Percentiles rank a stretch among this genome's conserved stretches.
These are phyloP conservation scores for Drosophila koepferae DNA, from an alignment of 2,888 invertebrate species.

Conservation along the genomic window DNA sequence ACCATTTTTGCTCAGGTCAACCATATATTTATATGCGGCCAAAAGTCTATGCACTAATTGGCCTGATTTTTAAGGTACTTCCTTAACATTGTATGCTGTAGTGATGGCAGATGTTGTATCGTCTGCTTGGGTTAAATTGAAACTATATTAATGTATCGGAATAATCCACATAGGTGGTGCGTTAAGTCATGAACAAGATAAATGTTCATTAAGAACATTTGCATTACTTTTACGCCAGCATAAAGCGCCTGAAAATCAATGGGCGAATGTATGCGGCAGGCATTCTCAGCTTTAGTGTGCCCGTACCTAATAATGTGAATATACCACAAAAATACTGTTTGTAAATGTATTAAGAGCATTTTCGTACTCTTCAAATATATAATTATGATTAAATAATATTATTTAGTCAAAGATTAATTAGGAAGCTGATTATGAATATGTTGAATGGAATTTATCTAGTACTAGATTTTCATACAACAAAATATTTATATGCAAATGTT, in stretches of 20 bases:
- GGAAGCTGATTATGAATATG: too few species aligned
- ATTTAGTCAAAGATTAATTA: not conserved
- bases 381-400: not conserved
- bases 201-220: conserved; percentile 20
- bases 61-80: conserved; percentile 59
- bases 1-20: conserved; percentile 17
- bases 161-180: too few species aligned
- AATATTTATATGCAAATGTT: too few species aligned
- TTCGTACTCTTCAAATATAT: not conserved
- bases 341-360: not conserved
- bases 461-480: not conserved
- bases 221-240: conserved; percentile 24
- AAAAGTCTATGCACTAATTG: conserved; percentile 65
- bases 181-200: not conserved
- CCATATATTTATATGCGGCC: conserved; percentile 14
- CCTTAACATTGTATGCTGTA: conserved; percentile 10
- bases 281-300: conserved; percentile 53
- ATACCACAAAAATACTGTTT: conserved; percentile 65
- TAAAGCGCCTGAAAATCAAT: conserved; percentile 75
- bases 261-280: conserved; percentile 57
- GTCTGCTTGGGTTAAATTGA: not conserved
- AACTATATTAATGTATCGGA: conserved; percentile 3
- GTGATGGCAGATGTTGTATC: not conserved
- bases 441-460: not conserved
- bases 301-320: conserved; percentile 37